Base-by-base conservation (phyloP, 1,140 invertebrate species). In the Pinna nobilis region DNA sequence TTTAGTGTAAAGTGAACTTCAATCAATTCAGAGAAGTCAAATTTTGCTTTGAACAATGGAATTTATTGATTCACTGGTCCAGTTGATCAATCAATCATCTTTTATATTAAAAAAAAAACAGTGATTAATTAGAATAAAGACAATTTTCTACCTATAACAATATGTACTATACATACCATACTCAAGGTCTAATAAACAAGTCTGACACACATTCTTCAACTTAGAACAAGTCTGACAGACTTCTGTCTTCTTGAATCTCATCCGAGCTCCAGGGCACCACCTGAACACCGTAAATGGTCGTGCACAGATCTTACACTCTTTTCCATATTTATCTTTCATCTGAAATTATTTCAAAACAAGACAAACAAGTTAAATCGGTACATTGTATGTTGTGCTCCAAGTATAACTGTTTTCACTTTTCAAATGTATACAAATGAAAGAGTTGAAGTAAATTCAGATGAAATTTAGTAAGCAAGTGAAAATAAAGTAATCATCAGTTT, bases 181-280 rank as follows among this genome's bases (percentile, higher is more conserved):
- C 88, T 99, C 98, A 55, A 99, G 90, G 90, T 99, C 98, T 35
- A 99, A 88, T 2, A 99, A 90, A 90, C 98, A 99, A 2, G 98
- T 99, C 88, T 99, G 98, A 89, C 98, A 99, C 1, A 99, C 97
- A 91, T 99, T 99, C 86, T 99, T 99, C 18, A 99, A 86, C 79
- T 98, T 95, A 55, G 96, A 96, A 89, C 98, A 99, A 0, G 98
- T 99, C 86, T 99, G 98, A 90, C 98, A 99, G 11, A 99, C 95
- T 92, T 99, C 98, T 0, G 98, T 99, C 86, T 99, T 99, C 88
- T 99, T 99, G 86, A 99, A 99, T 80, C 98, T 93, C 97, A 99
- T 99, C 70, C 96, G 92, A 2, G 97, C 95, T 25, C 98, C 98
- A 1, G 98, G 98, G 91, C 97, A 99, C 92, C 92, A 93, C 30